These are phyloP conservation scores for Pseudochaenichthys georgianus DNA, from an alignment of 2,797 vertebrate species.

Conservation along the genomic window DNA sequence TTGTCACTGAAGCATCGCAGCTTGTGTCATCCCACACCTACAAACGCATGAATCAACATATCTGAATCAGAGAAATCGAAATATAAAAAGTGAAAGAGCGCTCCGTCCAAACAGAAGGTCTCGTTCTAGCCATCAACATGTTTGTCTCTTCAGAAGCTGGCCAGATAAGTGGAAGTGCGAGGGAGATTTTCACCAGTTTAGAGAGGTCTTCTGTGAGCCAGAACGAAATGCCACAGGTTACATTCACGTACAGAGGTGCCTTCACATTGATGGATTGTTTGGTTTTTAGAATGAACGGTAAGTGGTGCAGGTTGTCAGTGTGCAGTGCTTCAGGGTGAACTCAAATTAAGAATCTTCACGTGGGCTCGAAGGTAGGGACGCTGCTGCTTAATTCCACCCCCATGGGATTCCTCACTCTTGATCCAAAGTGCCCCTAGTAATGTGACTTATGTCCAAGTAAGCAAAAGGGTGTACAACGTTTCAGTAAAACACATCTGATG, in stretches of 20 bases:
- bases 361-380: conserved; percentile 36
- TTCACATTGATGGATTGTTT: conserved; percentile 68
- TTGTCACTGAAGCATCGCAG: conserved; percentile 15
- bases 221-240: conserved; percentile 45
- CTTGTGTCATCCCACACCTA: conserved; percentile 10
- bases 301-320: conserved; percentile 41
- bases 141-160: neutral
- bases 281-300: conserved; percentile 49
- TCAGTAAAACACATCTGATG: conserved; percentile 20
- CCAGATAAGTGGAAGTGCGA: neutral
- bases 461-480: conserved; percentile 24
- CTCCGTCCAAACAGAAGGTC: neutral
- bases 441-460: conserved; percentile 16
- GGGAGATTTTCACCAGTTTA: conserved; percentile 21
- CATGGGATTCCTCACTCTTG: neutral
- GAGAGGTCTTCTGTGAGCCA: conserved; percentile 20
- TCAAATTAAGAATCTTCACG: conserved; percentile 41
- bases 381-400: conserved; percentile 18
- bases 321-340: conserved; percentile 31
- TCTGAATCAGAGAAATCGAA: conserved; percentile 21
- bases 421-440: conserved; percentile 9
- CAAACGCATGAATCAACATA: conserved; percentile 3
- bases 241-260: conserved; percentile 31
- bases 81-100: neutral
- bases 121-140: neutral